Evolutionary conservation across 2,113 vertebrate species (phyloP).

Genomic region (Puma concolor): DNA sequence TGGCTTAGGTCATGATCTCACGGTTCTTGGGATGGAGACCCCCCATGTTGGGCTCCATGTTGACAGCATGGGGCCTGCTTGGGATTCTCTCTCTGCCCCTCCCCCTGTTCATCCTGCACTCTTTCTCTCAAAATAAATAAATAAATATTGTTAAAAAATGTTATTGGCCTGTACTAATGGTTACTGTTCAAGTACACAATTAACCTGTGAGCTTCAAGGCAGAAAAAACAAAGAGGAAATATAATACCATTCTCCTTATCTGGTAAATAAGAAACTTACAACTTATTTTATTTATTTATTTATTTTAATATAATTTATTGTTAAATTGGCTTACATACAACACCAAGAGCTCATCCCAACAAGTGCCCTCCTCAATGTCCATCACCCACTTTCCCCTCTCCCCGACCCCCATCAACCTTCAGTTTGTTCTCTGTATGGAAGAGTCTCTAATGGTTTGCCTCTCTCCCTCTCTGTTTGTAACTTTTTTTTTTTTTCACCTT

Average conservation of each 20-base stretch:
- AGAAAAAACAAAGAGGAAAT: background rate
- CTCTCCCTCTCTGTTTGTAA: too few relatives aligned
- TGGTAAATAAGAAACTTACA: constrained; percentile 16
- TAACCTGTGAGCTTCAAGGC: background rate
- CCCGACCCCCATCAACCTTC: too few relatives aligned
- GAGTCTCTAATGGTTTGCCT: too few relatives aligned
- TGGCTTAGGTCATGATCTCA: background rate
- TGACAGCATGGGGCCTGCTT: background rate
- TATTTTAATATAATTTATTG: too few relatives aligned
- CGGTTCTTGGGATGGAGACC: background rate
- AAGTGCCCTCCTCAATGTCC: too few relatives aligned
- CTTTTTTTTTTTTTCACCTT: too few relatives aligned
- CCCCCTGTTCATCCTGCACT: background rate
- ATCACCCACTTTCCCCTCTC: too few relatives aligned
- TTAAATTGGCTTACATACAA: too few relatives aligned
- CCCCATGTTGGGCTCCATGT: background rate
- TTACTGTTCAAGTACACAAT: background rate
- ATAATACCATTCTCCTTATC: constrained; percentile 26
- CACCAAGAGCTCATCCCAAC: too few relatives aligned
- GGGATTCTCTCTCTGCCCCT: background rate
- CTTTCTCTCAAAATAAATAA: background rate
- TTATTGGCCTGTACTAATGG: background rate
- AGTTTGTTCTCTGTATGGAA: too few relatives aligned
- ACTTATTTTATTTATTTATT: too few relatives aligned
- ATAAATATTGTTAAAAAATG: background rate